Conservation (phyloP, 2,113 vertebrate species). For the Lepus timidus region DNA sequence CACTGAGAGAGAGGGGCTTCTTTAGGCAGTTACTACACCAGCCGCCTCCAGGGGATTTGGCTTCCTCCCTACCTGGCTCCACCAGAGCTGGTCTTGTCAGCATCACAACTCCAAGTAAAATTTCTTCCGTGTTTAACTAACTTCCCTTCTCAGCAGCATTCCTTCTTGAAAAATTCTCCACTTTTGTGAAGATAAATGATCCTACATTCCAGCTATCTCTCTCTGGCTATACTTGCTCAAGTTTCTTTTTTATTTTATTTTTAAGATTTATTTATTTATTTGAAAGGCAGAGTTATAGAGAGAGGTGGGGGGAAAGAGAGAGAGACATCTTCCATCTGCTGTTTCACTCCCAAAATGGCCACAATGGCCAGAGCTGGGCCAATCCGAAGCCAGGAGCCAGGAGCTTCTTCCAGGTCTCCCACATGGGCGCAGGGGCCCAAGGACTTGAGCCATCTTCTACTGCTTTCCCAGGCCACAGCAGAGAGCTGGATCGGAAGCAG, state of each 20-base stretch:
- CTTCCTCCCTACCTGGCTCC: not conserved
- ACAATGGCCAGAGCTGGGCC: too few relatives aligned
- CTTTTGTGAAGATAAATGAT: not conserved
- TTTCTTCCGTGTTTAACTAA: not conserved
- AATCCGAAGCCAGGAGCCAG: too few relatives aligned
- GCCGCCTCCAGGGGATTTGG: not conserved
- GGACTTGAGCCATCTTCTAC: too few relatives aligned
- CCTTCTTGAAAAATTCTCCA: constrained; percentile 3
- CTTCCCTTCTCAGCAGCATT: not conserved
- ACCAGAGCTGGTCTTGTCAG: not conserved
- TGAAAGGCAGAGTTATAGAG: too few relatives aligned
- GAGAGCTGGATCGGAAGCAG: too few relatives aligned
- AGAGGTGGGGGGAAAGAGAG: too few relatives aligned
- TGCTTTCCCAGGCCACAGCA: too few relatives aligned
- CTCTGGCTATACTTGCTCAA: constrained; percentile 8
- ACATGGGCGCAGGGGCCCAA: too few relatives aligned
- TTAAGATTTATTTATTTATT: too few relatives aligned
- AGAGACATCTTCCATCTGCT: too few relatives aligned
- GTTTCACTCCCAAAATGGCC: too few relatives aligned
- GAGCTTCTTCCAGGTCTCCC: too few relatives aligned
- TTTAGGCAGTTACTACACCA: not conserved
- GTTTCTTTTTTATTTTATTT: not conserved
- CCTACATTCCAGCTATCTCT: not conserved
- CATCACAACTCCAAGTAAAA: not conserved
- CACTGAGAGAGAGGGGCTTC: not conserved